Percentiles rank a stretch among this genome's conserved stretches.
Conservation (phyloP, 2,888 invertebrate species). For the Drosophila nr. fundita region DNA sequence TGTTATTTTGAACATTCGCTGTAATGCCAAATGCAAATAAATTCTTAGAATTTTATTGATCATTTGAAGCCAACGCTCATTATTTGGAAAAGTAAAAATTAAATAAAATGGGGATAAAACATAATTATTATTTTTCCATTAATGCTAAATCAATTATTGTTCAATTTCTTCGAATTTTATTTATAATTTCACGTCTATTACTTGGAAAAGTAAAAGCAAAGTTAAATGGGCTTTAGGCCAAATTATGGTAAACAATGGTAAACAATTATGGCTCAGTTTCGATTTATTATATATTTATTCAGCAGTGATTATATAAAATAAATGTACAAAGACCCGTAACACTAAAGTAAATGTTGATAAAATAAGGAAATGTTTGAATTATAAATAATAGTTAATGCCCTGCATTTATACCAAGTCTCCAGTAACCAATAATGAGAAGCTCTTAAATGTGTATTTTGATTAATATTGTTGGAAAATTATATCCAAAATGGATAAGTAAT, state of each 20-base stretch:
- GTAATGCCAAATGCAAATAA: neutral
- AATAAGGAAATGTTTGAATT: conserved; percentile 3
- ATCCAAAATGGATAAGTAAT: neutral
- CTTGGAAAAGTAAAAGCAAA: neutral
- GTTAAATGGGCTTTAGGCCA: neutral
- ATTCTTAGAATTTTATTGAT: neutral
- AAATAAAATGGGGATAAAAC: neutral
- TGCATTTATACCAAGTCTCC: neutral
- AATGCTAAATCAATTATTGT: neutral
- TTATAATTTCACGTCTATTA: neutral
- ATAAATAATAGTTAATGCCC: conserved; percentile 8
- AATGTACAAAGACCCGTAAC: conserved; percentile 7
- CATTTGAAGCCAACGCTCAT: neutral
- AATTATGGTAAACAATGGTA: neutral
- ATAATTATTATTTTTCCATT: neutral
- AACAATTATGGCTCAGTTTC: neutral
- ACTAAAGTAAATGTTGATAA: conserved; percentile 14
- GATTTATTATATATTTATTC: conserved; percentile 1
- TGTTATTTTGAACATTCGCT: neutral
- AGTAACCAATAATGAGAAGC: neutral
- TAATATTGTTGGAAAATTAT: neutral
- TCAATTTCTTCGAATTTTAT: neutral
- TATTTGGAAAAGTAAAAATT: neutral
- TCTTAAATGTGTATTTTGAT: neutral
- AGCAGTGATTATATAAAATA: conserved; percentile 16